Evolutionary conservation across 1,140 invertebrate species (phyloP), one percentile per base, ranked within the genome.

Genomic region (Bombus pascuorum): DNA sequence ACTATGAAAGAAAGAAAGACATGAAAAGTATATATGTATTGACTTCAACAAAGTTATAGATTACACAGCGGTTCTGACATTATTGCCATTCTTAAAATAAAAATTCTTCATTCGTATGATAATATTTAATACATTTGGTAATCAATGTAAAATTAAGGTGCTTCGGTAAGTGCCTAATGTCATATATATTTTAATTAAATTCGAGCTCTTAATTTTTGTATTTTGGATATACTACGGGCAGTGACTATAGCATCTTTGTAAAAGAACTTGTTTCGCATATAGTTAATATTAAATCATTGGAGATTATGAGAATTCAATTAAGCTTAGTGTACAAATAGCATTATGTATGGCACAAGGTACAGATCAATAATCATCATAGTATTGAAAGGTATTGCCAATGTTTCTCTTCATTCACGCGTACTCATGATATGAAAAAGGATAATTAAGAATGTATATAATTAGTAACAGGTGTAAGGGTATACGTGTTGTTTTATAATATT

Each of bases 231-330:
- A 86, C 74, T 86, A 76, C 76, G 83, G 91, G 91, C 91, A 92
- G 91, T 92, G 91, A 91, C 72, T 87, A 89, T 81, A 89, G 87
- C 89, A 89, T 85, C 62, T 82, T 83, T 59, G 42, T 91, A 82
- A 89, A 78, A 71, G 82, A 88, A 77, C 75, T 74, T 85, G 70
- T 80, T 84, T 68, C 25, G n/a, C 72, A 71, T 82, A 76, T 59
- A 87, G 89, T 73, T 25, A 85, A 70, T 85, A 53, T 22, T 8
- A 71, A 84, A 68, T 65, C 34, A 77, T 82, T 18, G 81, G 18
- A 80, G 68, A 71, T 87, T 72, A 79, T 68, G 22, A 87, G 72
- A 84, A 72, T 90, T 83, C 4, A 87, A 81, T 39, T 66, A 87
- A 89, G 75, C 70, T 89, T 78, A 81, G 44, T 39, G 32, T 83